Percentiles rank a stretch among this genome's conserved stretches.
Conservation (phyloP, 1,140 invertebrate genomes). For the Trichomalopsis sarcophagae region DNA sequence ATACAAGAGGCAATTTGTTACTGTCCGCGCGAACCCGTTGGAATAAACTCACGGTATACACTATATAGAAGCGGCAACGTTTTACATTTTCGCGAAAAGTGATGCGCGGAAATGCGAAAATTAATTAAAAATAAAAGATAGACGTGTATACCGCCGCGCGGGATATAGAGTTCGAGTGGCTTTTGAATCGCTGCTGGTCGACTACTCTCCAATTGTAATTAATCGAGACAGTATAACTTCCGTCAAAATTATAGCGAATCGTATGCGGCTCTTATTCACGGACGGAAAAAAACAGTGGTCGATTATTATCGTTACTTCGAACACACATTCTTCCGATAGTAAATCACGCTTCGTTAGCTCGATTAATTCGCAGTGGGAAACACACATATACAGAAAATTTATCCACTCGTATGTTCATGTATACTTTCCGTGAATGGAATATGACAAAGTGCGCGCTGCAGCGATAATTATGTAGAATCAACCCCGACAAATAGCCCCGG, state of each 20-base stretch:
- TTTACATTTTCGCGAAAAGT: background rate
- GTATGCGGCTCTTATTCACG: background rate
- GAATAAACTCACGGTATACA: background rate
- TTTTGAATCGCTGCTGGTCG: background rate
- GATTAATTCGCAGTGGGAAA: background rate
- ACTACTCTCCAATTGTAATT: background rate
- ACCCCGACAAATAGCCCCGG: background rate
- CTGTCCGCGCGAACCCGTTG: background rate
- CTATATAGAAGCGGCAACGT: background rate
- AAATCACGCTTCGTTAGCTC: background rate
- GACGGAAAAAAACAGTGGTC: background rate
- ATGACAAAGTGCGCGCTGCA: background rate
- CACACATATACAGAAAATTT: background rate
- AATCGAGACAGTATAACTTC: background rate
- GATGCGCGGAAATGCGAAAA: background rate
- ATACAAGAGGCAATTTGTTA: background rate
- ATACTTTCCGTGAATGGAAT: background rate
- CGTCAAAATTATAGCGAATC: background rate
- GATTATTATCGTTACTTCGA: background rate
- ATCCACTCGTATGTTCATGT: background rate
- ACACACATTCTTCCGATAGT: background rate
- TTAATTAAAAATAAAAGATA: background rate
- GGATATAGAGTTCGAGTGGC: background rate
- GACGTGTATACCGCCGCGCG: background rate
- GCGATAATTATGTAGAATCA: conserved; percentile 3